Evolutionary conservation across 2,113 vertebrate genomes (phyloP).

Genomic region (Erythrocebus patas): DNA sequence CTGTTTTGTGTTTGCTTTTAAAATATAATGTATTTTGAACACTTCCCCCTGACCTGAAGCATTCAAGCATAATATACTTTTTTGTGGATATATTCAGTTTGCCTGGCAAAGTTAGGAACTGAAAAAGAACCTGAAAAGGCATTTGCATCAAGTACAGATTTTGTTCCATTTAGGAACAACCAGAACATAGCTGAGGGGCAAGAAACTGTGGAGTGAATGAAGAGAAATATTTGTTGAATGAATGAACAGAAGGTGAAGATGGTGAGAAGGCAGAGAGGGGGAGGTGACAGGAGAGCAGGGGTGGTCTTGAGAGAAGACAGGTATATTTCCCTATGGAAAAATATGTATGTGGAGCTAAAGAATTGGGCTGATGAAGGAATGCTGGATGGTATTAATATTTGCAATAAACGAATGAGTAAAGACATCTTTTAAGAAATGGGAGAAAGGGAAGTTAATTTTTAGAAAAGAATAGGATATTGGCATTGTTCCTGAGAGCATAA

Average conservation of each 20-base stretch:
- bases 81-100: background rate
- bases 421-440: background rate
- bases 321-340: background rate
- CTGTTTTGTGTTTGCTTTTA: background rate
- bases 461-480: background rate
- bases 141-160: background rate
- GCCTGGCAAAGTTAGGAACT: background rate
- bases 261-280: background rate
- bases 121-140: background rate
- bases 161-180: background rate
- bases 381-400: background rate
- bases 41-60: background rate
- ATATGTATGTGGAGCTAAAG: background rate
- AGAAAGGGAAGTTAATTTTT: conserved; percentile 14
- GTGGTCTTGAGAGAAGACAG: background rate
- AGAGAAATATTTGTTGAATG: background rate
- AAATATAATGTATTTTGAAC: background rate
- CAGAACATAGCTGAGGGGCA: background rate
- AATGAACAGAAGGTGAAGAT: background rate
- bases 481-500: background rate
- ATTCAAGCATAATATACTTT: background rate
- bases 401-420: background rate
- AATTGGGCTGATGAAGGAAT: background rate
- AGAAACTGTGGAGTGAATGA: background rate
- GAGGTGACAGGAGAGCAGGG: background rate